A percentile compares a stretch with the other conserved stretches of the same genome.
phyloP scores from a whole-genome alignment of 30 jellyfish, hydroid and myxozoan species.

The Cassiopea andromeda region DNA sequence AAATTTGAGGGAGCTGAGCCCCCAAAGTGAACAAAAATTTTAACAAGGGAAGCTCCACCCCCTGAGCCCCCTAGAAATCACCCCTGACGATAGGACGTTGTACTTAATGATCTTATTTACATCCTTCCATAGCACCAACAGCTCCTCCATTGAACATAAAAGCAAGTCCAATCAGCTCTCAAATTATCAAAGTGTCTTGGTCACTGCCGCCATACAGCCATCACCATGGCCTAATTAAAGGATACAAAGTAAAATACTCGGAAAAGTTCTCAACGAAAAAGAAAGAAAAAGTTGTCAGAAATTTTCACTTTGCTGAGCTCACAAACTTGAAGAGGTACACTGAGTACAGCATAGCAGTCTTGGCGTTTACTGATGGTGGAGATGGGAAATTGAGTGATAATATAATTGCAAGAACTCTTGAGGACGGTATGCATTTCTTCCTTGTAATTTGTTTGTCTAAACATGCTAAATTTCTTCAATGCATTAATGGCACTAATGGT shows the following conservation, averaged over 20 bases:
- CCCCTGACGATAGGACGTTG: no score
- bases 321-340: slow-evolving; percentile 75
- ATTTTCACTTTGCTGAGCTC: slow-evolving; percentile 63
- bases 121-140: slow-evolving; percentile 71
- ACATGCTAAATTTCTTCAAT: no score
- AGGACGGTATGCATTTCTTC: slow-evolving; percentile 71
- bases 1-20: no score
- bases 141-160: slow-evolving; percentile 78
- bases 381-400: slow-evolving; percentile 76
- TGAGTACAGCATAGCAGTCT: slow-evolving; percentile 69
- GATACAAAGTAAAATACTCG: slow-evolving; percentile 83
- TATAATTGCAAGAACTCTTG: slow-evolving; percentile 64
- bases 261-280: slow-evolving; percentile 39
- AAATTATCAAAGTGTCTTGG: slow-evolving; percentile 81
- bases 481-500: no score
- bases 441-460: no score
- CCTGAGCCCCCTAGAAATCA: no score
- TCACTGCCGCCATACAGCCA: slow-evolving; percentile 64
- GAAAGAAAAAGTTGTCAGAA: slow-evolving; percentile 23
- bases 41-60: no score
- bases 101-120: no score
- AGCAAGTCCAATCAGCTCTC: slow-evolving; percentile 74
- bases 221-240: slow-evolving; percentile 81
- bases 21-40: no score
- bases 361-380: slow-evolving; percentile 91